Base-by-base conservation (phyloP, 2,888 invertebrate genomes). In the Nematopogon swammerdamellus region DNA sequence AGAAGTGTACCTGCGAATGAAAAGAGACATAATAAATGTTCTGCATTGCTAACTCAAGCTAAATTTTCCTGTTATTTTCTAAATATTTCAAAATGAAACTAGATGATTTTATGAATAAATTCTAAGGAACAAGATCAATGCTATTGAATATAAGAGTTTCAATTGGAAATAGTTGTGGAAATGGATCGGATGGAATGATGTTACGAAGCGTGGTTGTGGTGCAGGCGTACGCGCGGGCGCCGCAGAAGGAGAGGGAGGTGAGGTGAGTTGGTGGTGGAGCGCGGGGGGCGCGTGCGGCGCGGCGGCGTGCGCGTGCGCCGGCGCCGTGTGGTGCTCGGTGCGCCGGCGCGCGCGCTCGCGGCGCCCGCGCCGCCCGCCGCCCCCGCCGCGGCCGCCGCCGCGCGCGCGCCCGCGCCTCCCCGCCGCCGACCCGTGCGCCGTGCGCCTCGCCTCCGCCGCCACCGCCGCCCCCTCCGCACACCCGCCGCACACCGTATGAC, bases 351-450 rank as follows among this genome's bases (percentile, higher is more conserved):
- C 54, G 64, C 70, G 51, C 63, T 63, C 57, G 46, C 57, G 63
- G 63, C 81, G 67, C 58, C 72, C 65, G 59, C 77, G 71, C 70
- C 68, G 63, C 59, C 77, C 70, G 62, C 76, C 67, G 63, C 66
- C 56, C 60, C 60, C 45, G 59, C 60, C 49, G 61, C 56, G 57
- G 63, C 73, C 59, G 67, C 70, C 63, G 76, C 71, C 58, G 69
- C 72, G 51, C 67, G 68, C 54, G 71, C 67, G 56, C 69, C 67
- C 62, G 67, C 63, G 61, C 64, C 70, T 61, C 60, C 63, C 51
- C 57, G 64, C 57, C 62, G 66, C 58, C 58, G 68, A 58, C 63
- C 66, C 56, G 63, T 71, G 57, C 52, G 57, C 54, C 16, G 52
- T 51, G 51, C 51, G 54, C 20, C 53, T 55, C 46, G 56, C 54